Base-by-base conservation (phyloP, 2,888 invertebrate species). In the Bhutanitis thaidina region DNA sequence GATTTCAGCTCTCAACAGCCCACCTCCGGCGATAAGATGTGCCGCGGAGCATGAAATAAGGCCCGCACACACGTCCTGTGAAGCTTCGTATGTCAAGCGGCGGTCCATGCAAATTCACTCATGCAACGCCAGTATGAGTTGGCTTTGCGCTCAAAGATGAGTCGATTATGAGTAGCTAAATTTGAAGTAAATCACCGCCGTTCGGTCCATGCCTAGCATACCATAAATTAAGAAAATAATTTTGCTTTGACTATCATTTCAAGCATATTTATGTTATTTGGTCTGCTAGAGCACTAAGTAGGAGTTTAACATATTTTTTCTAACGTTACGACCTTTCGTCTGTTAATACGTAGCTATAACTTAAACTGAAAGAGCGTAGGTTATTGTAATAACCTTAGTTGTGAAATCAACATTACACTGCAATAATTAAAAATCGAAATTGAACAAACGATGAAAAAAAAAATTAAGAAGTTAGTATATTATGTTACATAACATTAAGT, bases 11-110 rank as follows among this genome's bases (percentile, higher is more conserved):
- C 71, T 69, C 54, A 53, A 46, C 58, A 49, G 59, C 59, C 71
- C 77, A 79, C 88, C 88, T 79, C 75, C 69, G 87, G 88, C 88
- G 77, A 84, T 85, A 88, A 86, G 87, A 86, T 82, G 86, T 84
- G 76, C 76, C 68, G 64, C 64, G 77, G 73, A 86, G 85, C 88
- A 81, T 86, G 85, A 85, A 89, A 89, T 88, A 84, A 87, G 82
- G 81, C 79, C 62, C 72, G 66, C 67, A 69, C 74, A 79, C 77
- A 73, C 71, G 74, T 71, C 65, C 56, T 57, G 54, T 48, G 57
- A 59, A 56, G 60, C 55, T 64, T 60, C 61, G 65, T 67, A 64
- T 68, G 64, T 65, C 65, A 69, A 64, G 69, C 60, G 67, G 62
- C 65, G 70, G 78, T 69, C 79, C 75, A 80, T 80, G 76, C 75